These are phyloP conservation scores for Choristoneura rosaceana DNA, from an alignment of 2,888 invertebrate species.

Conservation along the genomic window DNA sequence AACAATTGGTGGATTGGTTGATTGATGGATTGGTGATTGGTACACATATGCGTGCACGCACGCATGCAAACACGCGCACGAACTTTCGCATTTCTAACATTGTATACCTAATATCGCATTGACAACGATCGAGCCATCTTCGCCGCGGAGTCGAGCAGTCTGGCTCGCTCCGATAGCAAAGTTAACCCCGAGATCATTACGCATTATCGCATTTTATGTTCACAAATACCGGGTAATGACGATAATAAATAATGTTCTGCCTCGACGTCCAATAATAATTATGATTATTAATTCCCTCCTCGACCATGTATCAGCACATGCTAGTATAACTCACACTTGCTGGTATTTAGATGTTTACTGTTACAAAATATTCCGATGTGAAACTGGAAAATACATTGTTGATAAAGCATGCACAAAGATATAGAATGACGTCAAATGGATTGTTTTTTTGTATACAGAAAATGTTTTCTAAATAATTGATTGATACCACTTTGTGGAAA, in stretches of 20 bases:
- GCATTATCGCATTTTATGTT: constrained; percentile 36
- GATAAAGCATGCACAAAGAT: constrained; percentile 3
- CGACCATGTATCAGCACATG: not conserved
- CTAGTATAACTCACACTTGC: constrained; percentile 12
- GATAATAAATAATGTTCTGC: constrained; percentile 37
- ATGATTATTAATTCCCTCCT: constrained; percentile 35
- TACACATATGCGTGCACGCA: too few species aligned
- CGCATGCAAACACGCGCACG: too few species aligned
- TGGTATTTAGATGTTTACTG: constrained; percentile 6
- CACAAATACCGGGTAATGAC: constrained; percentile 40
- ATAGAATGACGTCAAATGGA: not conserved
- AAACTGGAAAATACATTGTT: not conserved
- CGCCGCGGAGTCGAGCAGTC: constrained; percentile 34
- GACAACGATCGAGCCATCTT: constrained; percentile 17
- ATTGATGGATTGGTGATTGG: too few species aligned
- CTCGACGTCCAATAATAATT: constrained; percentile 35
- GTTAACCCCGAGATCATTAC: constrained; percentile 35
- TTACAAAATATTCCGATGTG: constrained; percentile 17
- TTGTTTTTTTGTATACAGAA: not conserved
- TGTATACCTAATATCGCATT: constrained; percentile 2
- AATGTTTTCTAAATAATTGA: not conserved
- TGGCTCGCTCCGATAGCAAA: constrained; percentile 32
- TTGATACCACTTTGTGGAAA: too few species aligned
- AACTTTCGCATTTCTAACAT: too few species aligned
- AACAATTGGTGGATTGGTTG: too few species aligned